Conservation (phyloP, 2,888 invertebrate species). For the Agapostemon virescens region DNA sequence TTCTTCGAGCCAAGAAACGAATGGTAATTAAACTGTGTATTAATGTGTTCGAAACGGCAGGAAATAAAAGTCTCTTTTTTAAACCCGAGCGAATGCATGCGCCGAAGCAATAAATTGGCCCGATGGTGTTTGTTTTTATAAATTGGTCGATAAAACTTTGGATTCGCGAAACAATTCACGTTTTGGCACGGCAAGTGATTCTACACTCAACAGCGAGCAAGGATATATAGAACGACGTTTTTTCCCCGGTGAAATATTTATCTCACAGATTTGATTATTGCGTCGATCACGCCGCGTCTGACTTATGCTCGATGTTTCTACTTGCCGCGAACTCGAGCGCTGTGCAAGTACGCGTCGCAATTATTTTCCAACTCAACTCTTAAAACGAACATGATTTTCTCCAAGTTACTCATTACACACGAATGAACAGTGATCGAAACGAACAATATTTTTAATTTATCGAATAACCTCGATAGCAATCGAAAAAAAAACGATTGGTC, state of each 20-base stretch:
- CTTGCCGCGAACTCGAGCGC: background rate
- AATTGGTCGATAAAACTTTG: background rate
- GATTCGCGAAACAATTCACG: background rate
- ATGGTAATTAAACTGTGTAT: background rate
- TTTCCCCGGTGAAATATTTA: background rate
- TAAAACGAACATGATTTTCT: background rate
- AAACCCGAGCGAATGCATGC: background rate
- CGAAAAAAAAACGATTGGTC: background rate
- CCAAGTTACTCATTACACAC: background rate
- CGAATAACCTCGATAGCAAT: background rate
- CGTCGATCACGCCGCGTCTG: background rate
- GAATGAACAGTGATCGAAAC: background rate
- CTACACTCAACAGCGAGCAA: background rate
- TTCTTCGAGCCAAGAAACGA: no score
- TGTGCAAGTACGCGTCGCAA: background rate
- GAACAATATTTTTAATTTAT: background rate
- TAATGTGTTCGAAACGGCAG: background rate
- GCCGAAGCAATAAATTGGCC: background rate
- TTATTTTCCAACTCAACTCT: background rate
- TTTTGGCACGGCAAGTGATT: background rate
- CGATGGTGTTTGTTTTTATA: background rate
- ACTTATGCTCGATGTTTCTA: background rate
- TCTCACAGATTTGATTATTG: background rate
- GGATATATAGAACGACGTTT: background rate
- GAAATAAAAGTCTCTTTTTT: background rate